Base-by-base conservation (phyloP, 2,797 vertebrate species). In the Petrocephalus sullivani region DNA sequence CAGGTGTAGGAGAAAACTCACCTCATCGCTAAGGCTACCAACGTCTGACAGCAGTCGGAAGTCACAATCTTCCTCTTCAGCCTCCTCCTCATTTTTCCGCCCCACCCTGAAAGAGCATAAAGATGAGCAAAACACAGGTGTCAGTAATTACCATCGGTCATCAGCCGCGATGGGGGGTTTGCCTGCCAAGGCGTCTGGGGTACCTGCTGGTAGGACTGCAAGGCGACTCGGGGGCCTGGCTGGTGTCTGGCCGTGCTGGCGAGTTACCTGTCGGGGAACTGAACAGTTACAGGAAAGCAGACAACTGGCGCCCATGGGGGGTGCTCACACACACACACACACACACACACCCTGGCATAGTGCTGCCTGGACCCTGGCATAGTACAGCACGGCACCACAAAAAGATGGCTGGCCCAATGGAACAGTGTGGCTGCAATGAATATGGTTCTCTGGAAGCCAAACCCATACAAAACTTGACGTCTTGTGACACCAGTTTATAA, bases 41-140 rank as follows among this genome's bases (percentile, higher is more conserved):
- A 97, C 96, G 16, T 97, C 96, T 54, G 97, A 96, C 57, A 98
- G 87, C 51, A 99, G 96, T n/a, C 90, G 95, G 90, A 99, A 99
- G 88, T 97, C 97, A 33, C 95, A 96, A 91, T 97, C 94, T 61
- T 96, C 97, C 0, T 97, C 96, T 3, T 97, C 96, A 46, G 71
- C 71, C 3, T 94, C 90, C 8, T 94, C 95, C 61, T 95, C 95
- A 49, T 96, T 95, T 60, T 89, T 92, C 54, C 93, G 92, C 53
- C 90, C 92, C 89, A 89, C 90, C 90, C 95, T 95, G 88, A 0
- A 90, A 90, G 91, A 94, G 88, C 49, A 41, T 90, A 89, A 0
- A 21, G 3, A 41, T 41, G 7, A 64, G 41, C 7, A n/a, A 81
- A 46, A 81, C 49, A 37, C 41, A 81, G 75, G 14, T 53, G 41